phyloP scores from a whole-genome alignment of 2,797 vertebrate species.

The Chlorospingus flavigularis region DNA sequence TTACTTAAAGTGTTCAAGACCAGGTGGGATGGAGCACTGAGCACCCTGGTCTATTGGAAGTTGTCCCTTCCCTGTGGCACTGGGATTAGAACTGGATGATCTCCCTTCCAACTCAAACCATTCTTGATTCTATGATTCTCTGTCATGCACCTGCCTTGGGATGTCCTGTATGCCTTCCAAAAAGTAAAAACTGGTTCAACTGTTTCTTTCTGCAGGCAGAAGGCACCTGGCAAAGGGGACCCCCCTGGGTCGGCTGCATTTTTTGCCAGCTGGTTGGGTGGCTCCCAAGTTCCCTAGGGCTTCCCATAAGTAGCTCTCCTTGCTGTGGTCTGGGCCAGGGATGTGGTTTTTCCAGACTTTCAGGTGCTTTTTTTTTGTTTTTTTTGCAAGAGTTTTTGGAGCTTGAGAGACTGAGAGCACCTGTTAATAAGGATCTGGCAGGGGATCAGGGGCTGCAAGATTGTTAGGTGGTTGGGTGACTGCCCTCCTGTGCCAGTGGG shows the following conservation, averaged over 20 bases:
- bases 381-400: neutral
- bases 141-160: neutral
- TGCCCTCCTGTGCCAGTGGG: neutral
- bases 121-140: neutral
- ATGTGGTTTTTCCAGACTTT: neutral
- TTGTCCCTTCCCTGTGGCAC: neutral
- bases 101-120: neutral
- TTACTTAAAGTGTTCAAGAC: neutral
- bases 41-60: neutral
- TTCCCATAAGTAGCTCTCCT: neutral
- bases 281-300: neutral
- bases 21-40: neutral
- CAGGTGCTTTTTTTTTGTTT: neutral
- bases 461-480: neutral
- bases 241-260: neutral
- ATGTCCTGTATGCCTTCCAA: neutral
- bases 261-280: neutral
- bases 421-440: neutral
- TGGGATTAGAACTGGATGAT: neutral
- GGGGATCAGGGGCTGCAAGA: neutral
- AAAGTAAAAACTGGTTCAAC: accelerated
- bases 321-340: neutral
- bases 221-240: neutral
- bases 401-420: neutral
- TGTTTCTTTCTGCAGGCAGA: neutral